Evolutionary conservation across 2,797 vertebrate genomes (phyloP).

Genomic region (Caiman crocodilus): DNA sequence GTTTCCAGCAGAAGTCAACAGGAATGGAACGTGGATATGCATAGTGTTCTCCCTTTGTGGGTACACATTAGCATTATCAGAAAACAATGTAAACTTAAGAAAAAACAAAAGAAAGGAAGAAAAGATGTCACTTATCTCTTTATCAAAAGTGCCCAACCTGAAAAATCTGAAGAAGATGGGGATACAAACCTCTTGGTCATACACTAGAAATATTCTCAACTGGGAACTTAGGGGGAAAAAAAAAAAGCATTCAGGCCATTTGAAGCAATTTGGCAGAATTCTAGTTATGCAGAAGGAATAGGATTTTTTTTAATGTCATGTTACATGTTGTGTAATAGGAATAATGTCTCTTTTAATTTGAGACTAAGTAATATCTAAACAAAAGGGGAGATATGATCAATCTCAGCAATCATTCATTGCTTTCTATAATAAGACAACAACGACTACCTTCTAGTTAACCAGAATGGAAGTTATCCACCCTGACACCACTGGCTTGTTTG

Average conservation of each 20-base stretch:
- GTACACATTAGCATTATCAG: not conserved
- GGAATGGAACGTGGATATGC: not conserved
- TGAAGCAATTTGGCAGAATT: not conserved
- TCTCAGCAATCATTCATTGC: slow-evolving; percentile 51
- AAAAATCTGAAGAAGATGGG: slow-evolving; percentile 42
- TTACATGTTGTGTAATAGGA: slow-evolving; percentile 43
- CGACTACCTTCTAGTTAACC: slow-evolving; percentile 63
- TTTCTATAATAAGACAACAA: slow-evolving; percentile 55
- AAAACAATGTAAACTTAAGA: slow-evolving; percentile 10
- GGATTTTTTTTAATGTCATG: not conserved
- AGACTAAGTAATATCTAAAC: slow-evolving; percentile 46
- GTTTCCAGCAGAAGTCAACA: not conserved
- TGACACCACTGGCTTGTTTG: slow-evolving; percentile 33
- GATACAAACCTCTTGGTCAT: slow-evolving; percentile 51
- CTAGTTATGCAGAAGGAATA: slow-evolving; percentile 11
- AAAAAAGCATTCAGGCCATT: slow-evolving; percentile 15
- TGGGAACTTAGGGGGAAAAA: slow-evolving; percentile 40
- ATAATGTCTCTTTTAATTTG: slow-evolving; percentile 23
- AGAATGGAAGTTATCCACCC: slow-evolving; percentile 59
- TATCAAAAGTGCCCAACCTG: slow-evolving; percentile 32
- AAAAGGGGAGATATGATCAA: slow-evolving; percentile 57
- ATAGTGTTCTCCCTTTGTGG: not conserved
- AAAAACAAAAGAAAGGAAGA: not conserved
- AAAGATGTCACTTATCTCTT: slow-evolving; percentile 47
- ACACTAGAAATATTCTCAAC: slow-evolving; percentile 28